Evolutionary conservation across 2,113 vertebrate species (phyloP).

Genomic region (Nothocercus nigrocapillus): DNA sequence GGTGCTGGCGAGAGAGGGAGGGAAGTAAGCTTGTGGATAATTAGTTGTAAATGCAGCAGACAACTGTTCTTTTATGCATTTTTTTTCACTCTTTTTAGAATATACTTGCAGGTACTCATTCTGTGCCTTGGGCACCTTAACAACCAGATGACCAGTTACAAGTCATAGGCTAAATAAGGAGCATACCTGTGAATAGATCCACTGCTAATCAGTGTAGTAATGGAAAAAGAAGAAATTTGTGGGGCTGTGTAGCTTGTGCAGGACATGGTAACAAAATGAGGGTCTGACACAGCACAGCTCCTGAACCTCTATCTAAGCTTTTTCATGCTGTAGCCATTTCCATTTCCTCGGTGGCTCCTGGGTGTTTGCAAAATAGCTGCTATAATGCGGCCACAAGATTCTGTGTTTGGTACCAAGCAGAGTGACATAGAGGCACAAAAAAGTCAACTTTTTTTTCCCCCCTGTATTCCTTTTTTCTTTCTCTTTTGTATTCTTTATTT

Average conservation of each 20-base stretch:
- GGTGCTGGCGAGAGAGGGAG: not conserved
- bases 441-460: not conserved
- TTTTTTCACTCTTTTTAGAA: constrained; percentile 39
- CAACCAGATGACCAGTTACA: constrained; percentile 15
- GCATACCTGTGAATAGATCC: constrained; percentile 7
- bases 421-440: not conserved
- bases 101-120: not conserved
- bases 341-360: not conserved
- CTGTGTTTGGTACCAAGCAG: not conserved
- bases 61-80: constrained; percentile 29
- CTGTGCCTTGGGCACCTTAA: constrained; percentile 8
- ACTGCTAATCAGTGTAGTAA: not conserved
- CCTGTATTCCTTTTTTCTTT: not conserved
- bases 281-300: not conserved
- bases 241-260: not conserved
- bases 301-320: not conserved
- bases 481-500: not conserved
- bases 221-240: constrained; percentile 1
- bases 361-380: not conserved
- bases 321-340: not conserved
- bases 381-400: not conserved
- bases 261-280: not conserved
- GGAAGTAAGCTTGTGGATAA: constrained; percentile 2
- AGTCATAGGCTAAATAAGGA: constrained; percentile 24
- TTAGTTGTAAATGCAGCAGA: not conserved